Evolutionary conservation across 2,797 vertebrate species (phyloP).

Genomic region (Furcifer pardalis): DNA sequence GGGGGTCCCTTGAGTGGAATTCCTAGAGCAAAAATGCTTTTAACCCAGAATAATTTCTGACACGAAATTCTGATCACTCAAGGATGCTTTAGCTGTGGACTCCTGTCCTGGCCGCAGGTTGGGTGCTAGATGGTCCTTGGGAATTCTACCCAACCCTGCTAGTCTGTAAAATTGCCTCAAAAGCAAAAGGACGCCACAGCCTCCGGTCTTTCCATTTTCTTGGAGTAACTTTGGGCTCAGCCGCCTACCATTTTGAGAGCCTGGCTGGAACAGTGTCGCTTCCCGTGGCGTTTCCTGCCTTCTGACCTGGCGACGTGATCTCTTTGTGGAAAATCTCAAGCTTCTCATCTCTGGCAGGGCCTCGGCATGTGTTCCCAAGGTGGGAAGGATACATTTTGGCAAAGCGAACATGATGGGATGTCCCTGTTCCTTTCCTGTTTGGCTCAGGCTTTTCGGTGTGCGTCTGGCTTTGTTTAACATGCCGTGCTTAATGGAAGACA

Average conservation of each 20-base stretch:
- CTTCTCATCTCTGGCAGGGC: conserved; percentile 69
- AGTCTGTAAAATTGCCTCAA: conserved; percentile 5
- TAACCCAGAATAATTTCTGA: too few relatives aligned
- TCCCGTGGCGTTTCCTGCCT: conserved; percentile 76
- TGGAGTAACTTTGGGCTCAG: conserved; percentile 61
- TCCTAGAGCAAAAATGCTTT: too few relatives aligned
- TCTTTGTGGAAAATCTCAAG: conserved; percentile 68
- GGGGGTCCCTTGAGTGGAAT: too few relatives aligned
- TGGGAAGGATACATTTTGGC: conserved; percentile 24
- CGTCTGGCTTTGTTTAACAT: conserved; percentile 37
- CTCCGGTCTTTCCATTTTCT: conserved; percentile 59
- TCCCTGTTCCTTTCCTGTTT: conserved; percentile 40
- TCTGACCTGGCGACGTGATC: conserved; percentile 75
- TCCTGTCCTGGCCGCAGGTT: too few relatives aligned
- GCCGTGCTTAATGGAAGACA: conserved; percentile 14
- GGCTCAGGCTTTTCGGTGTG: conserved; percentile 46
- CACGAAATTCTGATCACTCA: too few relatives aligned
- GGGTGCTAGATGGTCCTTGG: neutral
- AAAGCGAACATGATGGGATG: conserved; percentile 46
- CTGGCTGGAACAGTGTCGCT: conserved; percentile 44
- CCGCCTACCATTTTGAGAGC: conserved; percentile 54
- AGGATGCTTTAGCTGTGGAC: too few relatives aligned
- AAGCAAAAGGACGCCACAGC: conserved; percentile 43
- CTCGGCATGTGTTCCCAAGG: conserved; percentile 41
- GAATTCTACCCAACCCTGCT: neutral